phyloP scores from a whole-genome alignment of 2,113 vertebrate genomes.

The Nymphicus hollandicus region DNA sequence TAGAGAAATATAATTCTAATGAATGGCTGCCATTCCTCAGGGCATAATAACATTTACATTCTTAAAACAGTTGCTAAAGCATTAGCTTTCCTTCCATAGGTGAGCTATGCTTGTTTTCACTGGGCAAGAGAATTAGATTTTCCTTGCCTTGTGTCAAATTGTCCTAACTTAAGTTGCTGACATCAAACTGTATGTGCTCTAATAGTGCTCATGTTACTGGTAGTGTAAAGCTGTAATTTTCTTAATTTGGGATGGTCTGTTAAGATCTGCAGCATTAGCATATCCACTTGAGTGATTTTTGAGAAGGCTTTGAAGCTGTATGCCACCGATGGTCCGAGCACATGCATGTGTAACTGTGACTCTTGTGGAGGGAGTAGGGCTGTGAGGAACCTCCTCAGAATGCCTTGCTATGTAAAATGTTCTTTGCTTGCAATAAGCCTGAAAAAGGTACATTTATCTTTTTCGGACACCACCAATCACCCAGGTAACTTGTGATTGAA shows the following conservation, averaged over 20 bases:
- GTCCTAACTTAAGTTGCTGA: background rate
- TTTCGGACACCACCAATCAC: background rate
- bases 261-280: background rate
- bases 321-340: rapidly evolving
- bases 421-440: background rate
- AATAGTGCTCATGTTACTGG: background rate
- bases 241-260: background rate
- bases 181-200: background rate
- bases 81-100: background rate
- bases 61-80: conserved; percentile 16
- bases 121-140: background rate
- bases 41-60: background rate
- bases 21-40: background rate
- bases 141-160: background rate
- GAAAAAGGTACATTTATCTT: background rate
- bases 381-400: background rate
- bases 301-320: background rate
- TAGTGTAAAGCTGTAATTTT: background rate
- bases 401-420: background rate
- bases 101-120: background rate
- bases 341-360: background rate
- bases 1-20: background rate
- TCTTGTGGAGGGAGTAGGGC: background rate
- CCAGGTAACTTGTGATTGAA: background rate
- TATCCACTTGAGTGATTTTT: background rate